Conservation (phyloP, 1,140 invertebrate species). For the Anoplophora glabripennis region DNA sequence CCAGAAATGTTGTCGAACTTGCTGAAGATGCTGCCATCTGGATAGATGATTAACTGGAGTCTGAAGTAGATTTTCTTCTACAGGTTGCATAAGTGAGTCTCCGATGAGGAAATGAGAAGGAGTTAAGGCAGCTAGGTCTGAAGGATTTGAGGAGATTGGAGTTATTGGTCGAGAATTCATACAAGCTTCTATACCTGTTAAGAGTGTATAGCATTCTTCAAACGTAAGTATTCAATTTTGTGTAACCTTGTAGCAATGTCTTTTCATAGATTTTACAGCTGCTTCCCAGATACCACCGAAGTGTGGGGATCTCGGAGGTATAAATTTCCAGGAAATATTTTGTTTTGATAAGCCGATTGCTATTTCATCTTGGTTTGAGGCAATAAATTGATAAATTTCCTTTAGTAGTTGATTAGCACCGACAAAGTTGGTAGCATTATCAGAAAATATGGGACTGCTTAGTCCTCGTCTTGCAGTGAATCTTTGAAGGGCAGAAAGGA, state of each 20-base stretch:
- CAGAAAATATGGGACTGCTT: too few species aligned
- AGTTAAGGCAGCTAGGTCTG: slow-evolving; percentile 22
- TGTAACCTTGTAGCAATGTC: slow-evolving; percentile 16
- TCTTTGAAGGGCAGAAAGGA: too few species aligned
- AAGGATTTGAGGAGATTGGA: slow-evolving; percentile 17
- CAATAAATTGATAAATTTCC: too few species aligned
- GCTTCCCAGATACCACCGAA: slow-evolving; percentile 19
- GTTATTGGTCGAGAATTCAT: slow-evolving; percentile 22
- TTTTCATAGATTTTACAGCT: slow-evolving; percentile 16
- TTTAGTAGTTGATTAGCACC: too few species aligned
- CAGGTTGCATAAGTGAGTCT: slow-evolving; percentile 9
- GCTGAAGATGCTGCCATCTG: not conserved
- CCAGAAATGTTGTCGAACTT: slow-evolving; percentile 22
- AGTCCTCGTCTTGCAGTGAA: too few species aligned
- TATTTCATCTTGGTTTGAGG: too few species aligned
- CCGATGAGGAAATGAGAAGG: slow-evolving; percentile 41
- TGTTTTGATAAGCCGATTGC: too few species aligned
- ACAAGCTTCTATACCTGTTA: slow-evolving; percentile 23
- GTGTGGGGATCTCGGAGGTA: slow-evolving; percentile 21
- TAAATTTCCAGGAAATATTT: too few species aligned
- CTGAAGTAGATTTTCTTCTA: slow-evolving; percentile 4
- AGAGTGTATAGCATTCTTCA: slow-evolving; percentile 28
- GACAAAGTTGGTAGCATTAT: too few species aligned
- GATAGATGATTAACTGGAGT: too few species aligned
- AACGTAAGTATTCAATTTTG: slow-evolving; percentile 12